Evolutionary conservation across 2,113 vertebrate species (phyloP).

Genomic region (Orthonyx spaldingii): DNA sequence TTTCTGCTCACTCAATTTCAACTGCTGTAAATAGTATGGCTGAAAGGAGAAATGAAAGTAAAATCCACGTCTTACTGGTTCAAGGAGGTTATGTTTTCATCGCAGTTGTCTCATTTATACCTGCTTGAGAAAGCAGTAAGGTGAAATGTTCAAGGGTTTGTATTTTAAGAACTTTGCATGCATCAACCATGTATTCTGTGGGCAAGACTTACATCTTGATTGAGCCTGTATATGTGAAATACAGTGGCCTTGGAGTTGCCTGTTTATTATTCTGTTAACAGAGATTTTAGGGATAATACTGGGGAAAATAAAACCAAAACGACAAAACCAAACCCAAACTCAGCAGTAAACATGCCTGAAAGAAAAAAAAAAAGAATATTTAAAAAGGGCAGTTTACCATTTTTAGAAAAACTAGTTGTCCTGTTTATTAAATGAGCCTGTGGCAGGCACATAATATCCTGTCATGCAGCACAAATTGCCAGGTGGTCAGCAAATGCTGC

Average conservation of each 20-base stretch:
- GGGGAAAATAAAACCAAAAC: not conserved
- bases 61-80: not conserved
- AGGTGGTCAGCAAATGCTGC: not conserved
- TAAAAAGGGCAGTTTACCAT: not conserved
- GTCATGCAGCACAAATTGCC: not conserved
- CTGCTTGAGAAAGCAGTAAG: not conserved
- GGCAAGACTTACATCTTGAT: not conserved
- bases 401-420: not conserved
- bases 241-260: not conserved
- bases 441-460: not conserved
- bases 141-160: not conserved
- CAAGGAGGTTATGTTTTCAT: not conserved
- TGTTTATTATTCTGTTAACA: not conserved
- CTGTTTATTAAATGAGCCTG: not conserved
- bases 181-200: not conserved
- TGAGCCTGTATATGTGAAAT: not conserved
- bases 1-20: not conserved
- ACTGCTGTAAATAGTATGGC: rapidly evolving
- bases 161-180: not conserved
- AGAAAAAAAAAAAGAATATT: not conserved
- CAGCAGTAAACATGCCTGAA: not conserved
- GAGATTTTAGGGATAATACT: not conserved
- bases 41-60: not conserved
- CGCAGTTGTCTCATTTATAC: not conserved
- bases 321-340: not conserved